A percentile compares a stretch with the other conserved stretches of the same genome.
phyloP scores from a whole-genome alignment of 2,888 invertebrate genomes.

The Nomada ferruginata region DNA sequence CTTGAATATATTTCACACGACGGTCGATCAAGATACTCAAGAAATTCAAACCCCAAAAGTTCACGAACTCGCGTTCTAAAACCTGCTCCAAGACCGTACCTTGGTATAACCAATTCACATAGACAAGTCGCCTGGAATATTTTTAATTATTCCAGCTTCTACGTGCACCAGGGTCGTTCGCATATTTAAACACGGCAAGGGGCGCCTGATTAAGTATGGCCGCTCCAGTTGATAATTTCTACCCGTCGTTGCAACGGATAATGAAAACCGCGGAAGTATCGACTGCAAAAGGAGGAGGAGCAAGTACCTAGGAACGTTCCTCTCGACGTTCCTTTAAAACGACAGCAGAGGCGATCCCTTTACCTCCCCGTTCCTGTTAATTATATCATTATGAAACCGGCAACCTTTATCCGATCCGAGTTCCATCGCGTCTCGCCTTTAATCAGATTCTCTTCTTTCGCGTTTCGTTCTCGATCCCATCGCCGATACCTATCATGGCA shows the following conservation, averaged over 20 bases:
- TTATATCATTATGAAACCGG: conserved; percentile 66
- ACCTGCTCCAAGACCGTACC: background rate
- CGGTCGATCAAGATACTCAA: background rate
- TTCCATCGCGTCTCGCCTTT: conserved; percentile 27
- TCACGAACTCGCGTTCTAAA: conserved; percentile 7
- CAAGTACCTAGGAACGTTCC: background rate
- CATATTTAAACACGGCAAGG: conserved; percentile 29
- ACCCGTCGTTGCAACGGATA: conserved; percentile 13
- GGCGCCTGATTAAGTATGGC: conserved; percentile 24
- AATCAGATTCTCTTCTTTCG: conserved; percentile 22
- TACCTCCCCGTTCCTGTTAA: conserved; percentile 42
- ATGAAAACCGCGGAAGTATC: conserved; percentile 41
- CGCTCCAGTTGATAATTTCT: conserved; percentile 8
- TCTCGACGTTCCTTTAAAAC: background rate
- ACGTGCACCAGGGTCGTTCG: background rate
- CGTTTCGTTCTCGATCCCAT: conserved; percentile 19
- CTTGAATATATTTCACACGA: background rate
- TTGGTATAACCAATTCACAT: background rate
- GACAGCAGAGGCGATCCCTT: background rate
- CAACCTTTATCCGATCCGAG: conserved; percentile 21
- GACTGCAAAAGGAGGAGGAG: conserved; percentile 1
- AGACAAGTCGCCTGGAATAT: background rate
- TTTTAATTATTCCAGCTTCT: conserved; percentile 27
- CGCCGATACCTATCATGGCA: conserved; percentile 2
- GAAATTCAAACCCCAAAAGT: no score